phyloP scores from a whole-genome alignment of 1,140 invertebrate species.

The Paraescarpia echinospica region DNA sequence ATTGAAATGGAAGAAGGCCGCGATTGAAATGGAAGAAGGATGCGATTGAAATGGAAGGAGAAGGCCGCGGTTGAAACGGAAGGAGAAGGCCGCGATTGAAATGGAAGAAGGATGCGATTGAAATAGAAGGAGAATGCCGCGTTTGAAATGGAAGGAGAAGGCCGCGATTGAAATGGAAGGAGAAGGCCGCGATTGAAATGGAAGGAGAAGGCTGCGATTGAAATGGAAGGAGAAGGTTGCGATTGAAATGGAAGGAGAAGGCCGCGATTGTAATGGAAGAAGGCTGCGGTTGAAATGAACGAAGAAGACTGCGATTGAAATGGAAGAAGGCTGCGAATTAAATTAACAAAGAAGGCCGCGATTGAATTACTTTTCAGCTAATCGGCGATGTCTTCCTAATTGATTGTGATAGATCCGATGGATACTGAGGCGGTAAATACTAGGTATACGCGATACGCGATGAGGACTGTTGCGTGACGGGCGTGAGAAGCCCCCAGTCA shows the following conservation, averaged over 20 bases:
- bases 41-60: too few species aligned
- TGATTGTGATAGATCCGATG: neutral
- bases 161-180: too few species aligned
- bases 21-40: neutral
- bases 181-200: neutral
- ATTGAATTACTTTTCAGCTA: neutral
- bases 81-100: too few species aligned
- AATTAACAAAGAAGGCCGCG: neutral
- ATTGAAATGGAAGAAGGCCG: neutral
- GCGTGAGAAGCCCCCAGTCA: neutral
- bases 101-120: too few species aligned
- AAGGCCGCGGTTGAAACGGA: too few species aligned
- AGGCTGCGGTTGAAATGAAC: neutral
- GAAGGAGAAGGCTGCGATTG: neutral
- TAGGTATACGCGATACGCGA: neutral
- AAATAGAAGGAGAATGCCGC: too few species aligned
- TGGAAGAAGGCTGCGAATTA: neutral
- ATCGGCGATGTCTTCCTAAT: neutral
- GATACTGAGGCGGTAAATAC: neutral
- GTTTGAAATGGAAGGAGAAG: too few species aligned
- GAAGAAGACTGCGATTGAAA: neutral
- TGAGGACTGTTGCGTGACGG: neutral
- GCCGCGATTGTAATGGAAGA: neutral
- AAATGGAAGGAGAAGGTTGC: too few species aligned
- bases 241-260: too few species aligned